phyloP scores from a whole-genome alignment of 2,113 vertebrate species.

The Odontophorus gujanensis region DNA sequence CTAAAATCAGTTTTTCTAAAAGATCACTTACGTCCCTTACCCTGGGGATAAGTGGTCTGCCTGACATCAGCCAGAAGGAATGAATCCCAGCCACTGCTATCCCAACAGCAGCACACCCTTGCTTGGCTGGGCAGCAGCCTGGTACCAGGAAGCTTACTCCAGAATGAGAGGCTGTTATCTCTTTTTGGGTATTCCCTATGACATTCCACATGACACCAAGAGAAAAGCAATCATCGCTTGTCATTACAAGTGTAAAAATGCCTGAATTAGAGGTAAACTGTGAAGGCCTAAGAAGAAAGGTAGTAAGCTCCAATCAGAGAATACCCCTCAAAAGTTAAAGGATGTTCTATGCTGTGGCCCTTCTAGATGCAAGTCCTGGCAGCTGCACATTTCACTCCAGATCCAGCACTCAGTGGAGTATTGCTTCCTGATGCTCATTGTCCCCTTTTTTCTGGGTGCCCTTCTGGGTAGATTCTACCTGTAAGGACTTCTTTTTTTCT shows the following conservation, averaged over 20 bases:
- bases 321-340: neutral
- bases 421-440: neutral
- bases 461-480: neutral
- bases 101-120: neutral
- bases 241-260: neutral
- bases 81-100: neutral
- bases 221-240: neutral
- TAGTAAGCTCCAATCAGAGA: neutral
- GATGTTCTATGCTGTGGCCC: neutral
- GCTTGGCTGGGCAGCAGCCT: neutral
- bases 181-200: neutral
- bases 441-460: neutral
- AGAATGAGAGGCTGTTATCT: neutral
- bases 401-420: neutral
- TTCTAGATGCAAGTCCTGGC: neutral
- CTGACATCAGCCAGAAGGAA: neutral
- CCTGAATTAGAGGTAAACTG: neutral
- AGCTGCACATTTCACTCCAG: neutral
- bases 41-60: neutral
- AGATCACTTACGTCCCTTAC: neutral
- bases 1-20: neutral
- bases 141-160: neutral
- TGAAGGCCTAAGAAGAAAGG: neutral
- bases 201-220: neutral
- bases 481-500: neutral